Base-by-base conservation (phyloP, 2,888 invertebrate species). In the Perdita meconis region DNA sequence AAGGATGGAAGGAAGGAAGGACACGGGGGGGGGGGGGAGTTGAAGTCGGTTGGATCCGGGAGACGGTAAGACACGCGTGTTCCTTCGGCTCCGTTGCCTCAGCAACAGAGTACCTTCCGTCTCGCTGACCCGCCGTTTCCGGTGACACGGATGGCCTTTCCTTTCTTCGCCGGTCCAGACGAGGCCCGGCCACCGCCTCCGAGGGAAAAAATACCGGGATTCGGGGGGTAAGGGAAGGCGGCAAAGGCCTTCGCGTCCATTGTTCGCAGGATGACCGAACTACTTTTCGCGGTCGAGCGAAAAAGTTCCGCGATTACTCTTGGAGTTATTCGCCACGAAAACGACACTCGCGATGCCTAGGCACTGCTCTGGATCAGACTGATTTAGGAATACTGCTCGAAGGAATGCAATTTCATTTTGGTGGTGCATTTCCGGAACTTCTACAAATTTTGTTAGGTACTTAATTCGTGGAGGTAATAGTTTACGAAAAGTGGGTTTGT, bases 31-130 rank as follows among this genome's bases (percentile, higher is more conserved):
- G 42, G 57, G 66, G 64, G 78, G 72, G 82, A 78, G n/a, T n/a
- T n/a, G n/a, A n/a, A n/a, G n/a, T n/a, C 70, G 70, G 55, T 77
- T 76, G 75, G 74, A 71, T 81, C 68, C 59, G 55, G 55, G 56
- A 61, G 19, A 16, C 71, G 66, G 69, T 75, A 47, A 63, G 63
- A 36, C 57, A 68, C 77, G 83, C 86, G 81, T 84, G 84, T 85
- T 87, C 85, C 86, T 85, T 86, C 81, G 82, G 83, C 82, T 67
- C 76, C 70, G 89, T 89, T 89, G 89, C 89, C 89, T 87, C 87
- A 89, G 90, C 89, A 90, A 90, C 89, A 87, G 87, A 88, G 89
- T 87, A 87, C 85, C 88, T 88, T 89, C 88, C 88, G 87, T 89
- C 87, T 89, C 86, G 88, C 86, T 89, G 88, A 89, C 90, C 88